A percentile compares a stretch with the other conserved stretches of the same genome.
phyloP scores from a whole-genome alignment of 2,888 invertebrate genomes.

The Junonia oenone region DNA sequence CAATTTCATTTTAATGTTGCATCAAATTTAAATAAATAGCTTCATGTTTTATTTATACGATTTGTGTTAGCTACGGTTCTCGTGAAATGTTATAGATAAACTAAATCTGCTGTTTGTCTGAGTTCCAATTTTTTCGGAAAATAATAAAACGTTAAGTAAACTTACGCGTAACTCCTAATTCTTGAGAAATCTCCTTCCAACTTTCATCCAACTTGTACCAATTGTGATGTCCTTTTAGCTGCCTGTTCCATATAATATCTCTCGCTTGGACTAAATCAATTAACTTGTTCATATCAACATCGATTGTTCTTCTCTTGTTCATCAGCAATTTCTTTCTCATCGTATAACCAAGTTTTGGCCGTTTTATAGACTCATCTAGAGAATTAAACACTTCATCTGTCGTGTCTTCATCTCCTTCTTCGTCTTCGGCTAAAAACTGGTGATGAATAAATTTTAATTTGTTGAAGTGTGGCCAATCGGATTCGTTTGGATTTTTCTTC shows the following conservation, averaged over 20 bases:
- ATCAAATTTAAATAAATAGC: too few relatives aligned
- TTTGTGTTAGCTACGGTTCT: too few relatives aligned
- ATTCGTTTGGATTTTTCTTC: constrained; percentile 60
- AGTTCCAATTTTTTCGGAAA: too few relatives aligned
- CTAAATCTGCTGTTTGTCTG: too few relatives aligned
- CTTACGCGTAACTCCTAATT: constrained; percentile 68
- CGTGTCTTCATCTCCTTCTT: constrained; percentile 61
- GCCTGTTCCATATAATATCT: constrained; percentile 70
- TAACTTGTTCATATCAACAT: constrained; percentile 65
- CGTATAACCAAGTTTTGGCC: constrained; percentile 66
- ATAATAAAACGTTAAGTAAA: not conserved
- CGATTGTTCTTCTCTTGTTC: constrained; percentile 65
- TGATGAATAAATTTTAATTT: constrained; percentile 67
- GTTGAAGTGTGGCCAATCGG: constrained; percentile 69
- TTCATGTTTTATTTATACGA: too few relatives aligned
- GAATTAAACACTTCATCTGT: constrained; percentile 60
- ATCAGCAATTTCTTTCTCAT: constrained; percentile 67
- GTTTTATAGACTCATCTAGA: constrained; percentile 63
- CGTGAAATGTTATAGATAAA: too few relatives aligned
- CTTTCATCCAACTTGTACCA: constrained; percentile 72
- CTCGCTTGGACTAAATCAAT: constrained; percentile 60
- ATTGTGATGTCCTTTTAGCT: constrained; percentile 68
- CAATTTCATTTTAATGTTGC: too few relatives aligned
- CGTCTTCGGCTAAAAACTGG: constrained; percentile 65
- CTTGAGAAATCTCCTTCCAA: constrained; percentile 69